Evolutionary conservation across 2,113 vertebrate species (phyloP).

Genomic region (Deroptyus accipitrinus): DNA sequence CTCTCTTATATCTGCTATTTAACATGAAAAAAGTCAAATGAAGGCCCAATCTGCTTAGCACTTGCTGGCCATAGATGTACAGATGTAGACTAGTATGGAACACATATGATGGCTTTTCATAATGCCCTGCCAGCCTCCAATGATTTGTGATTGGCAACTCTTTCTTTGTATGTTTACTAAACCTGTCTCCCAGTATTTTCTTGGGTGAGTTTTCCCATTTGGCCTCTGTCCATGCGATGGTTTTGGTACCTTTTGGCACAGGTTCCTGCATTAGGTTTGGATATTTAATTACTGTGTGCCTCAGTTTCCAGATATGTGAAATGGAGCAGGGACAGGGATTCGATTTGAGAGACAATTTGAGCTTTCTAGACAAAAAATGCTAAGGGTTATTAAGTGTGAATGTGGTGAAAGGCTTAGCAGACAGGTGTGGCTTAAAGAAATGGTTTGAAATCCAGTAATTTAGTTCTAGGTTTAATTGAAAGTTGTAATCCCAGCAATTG

Average conservation of each 20-base stretch:
- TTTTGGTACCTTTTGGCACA: background rate
- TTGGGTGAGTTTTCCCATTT: background rate
- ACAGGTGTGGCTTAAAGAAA: slow-evolving; percentile 42
- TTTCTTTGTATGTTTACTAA: background rate
- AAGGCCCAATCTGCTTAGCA: background rate
- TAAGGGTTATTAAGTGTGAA: slow-evolving; percentile 17
- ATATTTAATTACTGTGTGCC: background rate
- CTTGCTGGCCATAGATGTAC: background rate
- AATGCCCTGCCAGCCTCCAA: background rate
- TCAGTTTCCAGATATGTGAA: background rate
- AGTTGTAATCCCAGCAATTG: slow-evolving; percentile 27
- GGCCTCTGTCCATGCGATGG: background rate
- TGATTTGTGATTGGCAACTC: background rate
- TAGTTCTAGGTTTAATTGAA: slow-evolving; percentile 38
- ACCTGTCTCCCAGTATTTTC: background rate
- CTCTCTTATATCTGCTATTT: background rate
- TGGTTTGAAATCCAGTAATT: slow-evolving; percentile 31
- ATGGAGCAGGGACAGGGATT: background rate
- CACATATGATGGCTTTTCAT: background rate
- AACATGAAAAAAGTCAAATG: background rate
- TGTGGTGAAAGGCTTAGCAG: background rate
- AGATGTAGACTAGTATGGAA: background rate
- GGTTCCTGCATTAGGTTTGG: background rate
- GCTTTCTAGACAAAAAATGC: background rate
- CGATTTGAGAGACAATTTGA: background rate